Evolutionary conservation across 2,888 invertebrate species (phyloP), one percentile per base, ranked within the genome.

Genomic region (Eumerus sabulonum): DNA sequence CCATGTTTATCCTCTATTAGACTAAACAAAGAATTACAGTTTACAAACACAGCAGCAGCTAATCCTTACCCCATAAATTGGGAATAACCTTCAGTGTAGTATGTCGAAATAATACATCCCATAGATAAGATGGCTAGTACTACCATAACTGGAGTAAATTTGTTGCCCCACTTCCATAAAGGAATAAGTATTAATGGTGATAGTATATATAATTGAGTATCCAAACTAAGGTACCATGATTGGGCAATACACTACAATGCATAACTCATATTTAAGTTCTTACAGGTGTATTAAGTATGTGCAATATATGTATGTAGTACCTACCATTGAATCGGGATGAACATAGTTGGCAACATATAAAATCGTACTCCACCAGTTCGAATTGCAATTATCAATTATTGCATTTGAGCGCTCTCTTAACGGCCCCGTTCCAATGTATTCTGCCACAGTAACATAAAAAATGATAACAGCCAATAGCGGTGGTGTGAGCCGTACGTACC

Each of bases 141-240:
- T 0, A 82, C 9, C 45, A 87, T 85, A 1, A 86, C 86, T 7
- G 83, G 60, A 1, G 87, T 57, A 0, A 85, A 85, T 79, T 86
- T 87, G 64, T 84, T 86, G 56, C 88, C 87, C 87, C 87, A 88
- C 74, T 86, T 88, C 83, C 88, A 89, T 14, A 92, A 82, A 0
- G 90, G 89, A 64, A 90, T 89, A 11, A 92, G 85, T 57, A 92
- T 85, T 4, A 92, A 81, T 0, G 92, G 92, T 1, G 92, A 90
- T 11, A 92, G 73, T 82, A 91, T 86, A 83, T 90, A 92, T 42
- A 92, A 84, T 83, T 92, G 92, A 83, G 90, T 91, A 82, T 92
- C 92, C 9, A 91, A 90, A 7, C 91, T 90, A 35, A 92, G 84
- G 82, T 92, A 92, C 92, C 92, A 92, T 0, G 90, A 89, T 82